These are phyloP conservation scores for Cotesia vestalis DNA, from an alignment of 1,140 invertebrate species.

Conservation along the genomic window DNA sequence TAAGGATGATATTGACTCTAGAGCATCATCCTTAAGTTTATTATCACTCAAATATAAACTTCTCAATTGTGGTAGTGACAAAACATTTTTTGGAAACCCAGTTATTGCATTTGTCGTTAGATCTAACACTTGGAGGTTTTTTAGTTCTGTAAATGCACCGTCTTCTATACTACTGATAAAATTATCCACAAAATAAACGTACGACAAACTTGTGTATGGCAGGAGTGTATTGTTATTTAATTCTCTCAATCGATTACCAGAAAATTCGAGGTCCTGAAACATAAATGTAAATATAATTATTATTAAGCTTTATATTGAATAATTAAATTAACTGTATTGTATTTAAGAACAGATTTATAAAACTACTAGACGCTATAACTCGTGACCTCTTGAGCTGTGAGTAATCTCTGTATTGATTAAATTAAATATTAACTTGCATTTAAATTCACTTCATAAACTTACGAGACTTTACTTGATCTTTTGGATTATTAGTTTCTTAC, in stretches of 20 bases:
- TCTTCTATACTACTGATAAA: conserved; percentile 56
- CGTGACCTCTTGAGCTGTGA: no score
- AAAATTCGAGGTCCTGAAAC: conserved; percentile 57
- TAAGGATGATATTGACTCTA: conserved; percentile 34
- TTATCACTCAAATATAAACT: conserved; percentile 52
- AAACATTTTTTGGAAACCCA: conserved; percentile 49
- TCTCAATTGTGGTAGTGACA: conserved; percentile 48
- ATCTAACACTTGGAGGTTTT: conserved; percentile 56
- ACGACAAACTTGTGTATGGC: conserved; percentile 53
- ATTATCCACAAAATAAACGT: conserved; percentile 60
- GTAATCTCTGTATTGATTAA: no score
- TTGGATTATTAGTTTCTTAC: no score
- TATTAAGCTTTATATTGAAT: background rate
- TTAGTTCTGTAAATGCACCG: conserved; percentile 51
- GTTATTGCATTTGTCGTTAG: conserved; percentile 49
- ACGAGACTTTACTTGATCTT: no score
- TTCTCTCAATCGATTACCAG: conserved; percentile 54
- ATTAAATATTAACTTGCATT: no score
- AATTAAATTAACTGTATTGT: conserved; percentile 2
- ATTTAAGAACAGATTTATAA: background rate
- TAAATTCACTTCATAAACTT: no score
- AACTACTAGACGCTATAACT: background rate
- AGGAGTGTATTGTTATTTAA: conserved; percentile 55
- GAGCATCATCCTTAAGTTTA: conserved; percentile 44
- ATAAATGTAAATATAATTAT: conserved; percentile 29